phyloP scores from a whole-genome alignment of 2,888 invertebrate species.

The Drosophila meridiana region DNA sequence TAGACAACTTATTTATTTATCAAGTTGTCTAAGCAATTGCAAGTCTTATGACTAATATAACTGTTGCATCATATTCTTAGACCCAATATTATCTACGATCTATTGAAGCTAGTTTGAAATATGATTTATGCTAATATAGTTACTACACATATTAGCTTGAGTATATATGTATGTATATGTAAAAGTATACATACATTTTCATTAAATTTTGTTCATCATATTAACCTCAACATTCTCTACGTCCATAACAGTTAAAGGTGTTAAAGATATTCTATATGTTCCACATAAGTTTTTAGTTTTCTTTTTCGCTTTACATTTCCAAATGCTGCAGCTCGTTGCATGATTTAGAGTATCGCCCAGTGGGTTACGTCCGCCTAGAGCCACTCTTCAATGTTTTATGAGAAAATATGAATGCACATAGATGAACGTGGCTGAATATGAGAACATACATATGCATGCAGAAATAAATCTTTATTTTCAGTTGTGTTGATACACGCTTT shows the following conservation, averaged over 20 bases:
- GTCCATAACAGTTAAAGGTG: neutral
- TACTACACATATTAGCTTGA: no score
- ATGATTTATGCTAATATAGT: no score
- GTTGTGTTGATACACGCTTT: neutral
- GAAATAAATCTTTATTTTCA: conserved; percentile 12
- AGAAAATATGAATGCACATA: conserved; percentile 7
- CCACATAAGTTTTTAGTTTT: neutral
- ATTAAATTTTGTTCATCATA: no score
- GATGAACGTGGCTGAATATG: neutral
- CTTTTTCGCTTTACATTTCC: neutral
- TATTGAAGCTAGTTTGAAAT: no score
- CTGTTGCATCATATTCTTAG: no score
- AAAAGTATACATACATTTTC: no score
- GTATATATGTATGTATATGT: no score
- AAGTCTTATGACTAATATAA: no score
- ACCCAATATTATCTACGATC: no score
- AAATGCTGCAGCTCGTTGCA: neutral
- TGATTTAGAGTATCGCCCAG: neutral
- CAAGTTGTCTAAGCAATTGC: no score
- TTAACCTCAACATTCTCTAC: neutral
- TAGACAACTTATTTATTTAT: no score
- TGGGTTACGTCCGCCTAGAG: neutral
- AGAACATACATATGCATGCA: neutral
- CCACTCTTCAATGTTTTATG: neutral
- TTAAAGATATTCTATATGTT: neutral